Base-by-base conservation (phyloP, 2,888 invertebrate genomes). In the Phalera bucephala region DNA sequence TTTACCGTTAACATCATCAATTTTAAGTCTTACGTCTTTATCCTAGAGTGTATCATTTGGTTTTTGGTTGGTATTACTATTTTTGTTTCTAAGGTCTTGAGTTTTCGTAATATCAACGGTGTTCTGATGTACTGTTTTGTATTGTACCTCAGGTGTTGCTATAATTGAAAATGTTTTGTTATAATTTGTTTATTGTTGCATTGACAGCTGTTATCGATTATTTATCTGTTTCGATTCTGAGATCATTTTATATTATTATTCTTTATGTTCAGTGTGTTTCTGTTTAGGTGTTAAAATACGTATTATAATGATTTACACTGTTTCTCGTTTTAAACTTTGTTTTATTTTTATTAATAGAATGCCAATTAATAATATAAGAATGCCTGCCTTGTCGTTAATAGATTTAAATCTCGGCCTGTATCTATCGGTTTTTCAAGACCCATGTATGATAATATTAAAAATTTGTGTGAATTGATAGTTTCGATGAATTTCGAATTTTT, bases 101-200 rank as follows among this genome's bases (percentile, higher is more conserved):
- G 55, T 55, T 84, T 82, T 73, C 77, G 76, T 79, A 80, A 81
- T 66, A 54, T 63, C 62, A 72, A 68, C 71, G 73, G 69, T 72
- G 71, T 74, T 64, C 64, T 64, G 63, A 64, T 65, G 63, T 61
- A 67, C 62, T 64, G 59, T 63, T 64, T 60, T 60, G 54, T 64
- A 58, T 65, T 53, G 57, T 58, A 50, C 52, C 42, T 56, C 35
- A 42, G 47, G 46, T 61, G 57, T 62, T 65, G 43, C 35, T 53
- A 54, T 65, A 58, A 63, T 66, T 66, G 54, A 64, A 60, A 59
- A 49, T 53, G 45, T 53, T 52, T 38, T 45, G 36, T 45, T 58
- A 26, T 46, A 53, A 51, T 55, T 49, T 21, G 21, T 17, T 21
- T n/a, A 21, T 21, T 21, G 21, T 9, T 21, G 1, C 9, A 2